Evolutionary conservation across 2,888 invertebrate genomes (phyloP), one percentile per base, ranked within the genome.

Genomic region (Callyntrura sp.): DNA sequence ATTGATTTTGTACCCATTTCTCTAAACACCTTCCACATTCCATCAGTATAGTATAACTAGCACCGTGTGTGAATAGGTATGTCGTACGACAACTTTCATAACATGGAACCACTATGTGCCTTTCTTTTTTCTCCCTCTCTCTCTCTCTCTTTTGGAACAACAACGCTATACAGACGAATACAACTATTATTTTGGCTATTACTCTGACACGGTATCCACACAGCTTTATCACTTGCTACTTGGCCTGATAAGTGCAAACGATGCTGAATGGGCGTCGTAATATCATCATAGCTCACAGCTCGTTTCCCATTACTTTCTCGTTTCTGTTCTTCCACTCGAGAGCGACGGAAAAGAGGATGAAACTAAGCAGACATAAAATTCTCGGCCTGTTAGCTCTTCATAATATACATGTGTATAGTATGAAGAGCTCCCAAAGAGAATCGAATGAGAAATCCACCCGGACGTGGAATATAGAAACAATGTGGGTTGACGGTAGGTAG

Each of bases 1-100:
- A 88, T 88, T 76, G 88, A 88, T 88, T 83, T 88, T 78, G 48
- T 48, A 28, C 23, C 23, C 48, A 73, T 73, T 43, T 48, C 45
- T 35, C 73, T n/a, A 14, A 35, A 73, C 12, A 73, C 35, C 35
- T 35, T 43, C 12, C 28, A 28, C 65, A 28, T 9, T 35, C 51
- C 2, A 51, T n/a, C 51, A 51, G 51, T 65, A 20, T 28, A n/a
- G n/a, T n/a, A 45, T 43, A 4, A 35, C 35, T 35, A 35, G 2
- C 14, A 35, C 35, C 3, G 0, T 65, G 65, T 65, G 23, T 25
- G 28, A 9, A 17, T 17, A n/a, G 8, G 8, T 55, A 8, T 25
- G 8, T 43, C 20, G 0, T 68, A 28, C n/a, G 11, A n/a, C 43
- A 35, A 12, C 25, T 68, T 68, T 28, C 68, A 23, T 28, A 14